Evolutionary conservation across 2,113 vertebrate genomes (phyloP).

Genomic region (Uropsilus gracilis): DNA sequence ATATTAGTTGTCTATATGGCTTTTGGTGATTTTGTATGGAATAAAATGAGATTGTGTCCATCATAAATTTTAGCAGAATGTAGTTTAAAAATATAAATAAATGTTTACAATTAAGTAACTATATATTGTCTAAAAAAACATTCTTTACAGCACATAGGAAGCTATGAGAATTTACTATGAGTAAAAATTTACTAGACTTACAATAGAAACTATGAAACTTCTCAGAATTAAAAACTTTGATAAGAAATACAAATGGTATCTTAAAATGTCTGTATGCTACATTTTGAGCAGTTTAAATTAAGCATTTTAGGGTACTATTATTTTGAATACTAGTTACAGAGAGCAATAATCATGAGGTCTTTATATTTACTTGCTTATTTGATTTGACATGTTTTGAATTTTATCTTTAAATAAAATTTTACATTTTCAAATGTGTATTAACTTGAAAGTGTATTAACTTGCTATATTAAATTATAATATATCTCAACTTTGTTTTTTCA

Average conservation of each 20-base stretch:
- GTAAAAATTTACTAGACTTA: neutral
- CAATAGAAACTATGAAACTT: neutral
- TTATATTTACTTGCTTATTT: neutral
- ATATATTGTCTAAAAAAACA: neutral
- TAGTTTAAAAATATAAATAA: neutral
- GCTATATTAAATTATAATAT: neutral
- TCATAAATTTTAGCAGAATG: neutral
- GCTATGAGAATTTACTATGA: neutral
- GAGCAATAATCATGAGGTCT: neutral
- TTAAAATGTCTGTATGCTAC: neutral
- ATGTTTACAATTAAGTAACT: neutral
- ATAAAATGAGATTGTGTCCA: neutral
- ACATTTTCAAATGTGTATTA: neutral
- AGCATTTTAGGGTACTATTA: neutral
- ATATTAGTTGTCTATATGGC: neutral
- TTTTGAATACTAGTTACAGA: neutral
- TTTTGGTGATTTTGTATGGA: conserved; percentile 5
- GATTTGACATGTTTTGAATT: neutral
- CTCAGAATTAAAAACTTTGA: neutral
- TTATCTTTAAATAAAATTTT: neutral
- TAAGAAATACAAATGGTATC: neutral
- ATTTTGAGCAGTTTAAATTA: neutral
- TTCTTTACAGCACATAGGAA: neutral
- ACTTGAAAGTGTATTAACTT: neutral
- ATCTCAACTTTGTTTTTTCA: neutral